Evolutionary conservation across 2,888 invertebrate species (phyloP), one percentile per base, ranked within the genome.

Genomic region (Tanytarsus gracilentus): DNA sequence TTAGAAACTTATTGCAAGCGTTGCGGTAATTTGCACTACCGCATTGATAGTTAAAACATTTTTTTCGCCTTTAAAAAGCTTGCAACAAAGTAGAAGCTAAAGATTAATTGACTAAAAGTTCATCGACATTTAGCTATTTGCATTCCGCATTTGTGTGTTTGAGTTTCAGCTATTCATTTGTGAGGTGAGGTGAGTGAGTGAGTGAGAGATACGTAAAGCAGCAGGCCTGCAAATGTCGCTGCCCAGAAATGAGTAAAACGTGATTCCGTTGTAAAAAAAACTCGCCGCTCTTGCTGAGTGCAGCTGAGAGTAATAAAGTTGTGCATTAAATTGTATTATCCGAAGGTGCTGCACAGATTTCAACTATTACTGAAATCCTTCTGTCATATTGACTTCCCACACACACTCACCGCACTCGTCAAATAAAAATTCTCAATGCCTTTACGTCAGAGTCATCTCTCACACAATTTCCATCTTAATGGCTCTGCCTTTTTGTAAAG

Each of bases 121-220:
- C 55, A 55, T 55, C 40, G 55, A 55, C 55, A 55, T 55, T 55
- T 55, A 21, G n/a, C 44, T 53, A 55, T 55, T 55, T 55, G 55
- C 55, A 55, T 55, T 55, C 55, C 36, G 40, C 36, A 51, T 51
- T 51, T 14, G 23, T 51, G 55, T 39, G 16, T 33, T 33, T 55
- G 25, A 40, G 40, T 55, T 55, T 55, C 40, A 55, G 55, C 55
- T 55, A 55, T 55, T 44, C 44, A 18, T 23, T 44, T 44, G 44
- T 18, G 11, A 44, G 44, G 18, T 9, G 9, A n/a, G 9, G 44
- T 23, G 44, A 44, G 23, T 23, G 21, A 16, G 23, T 18, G 40
- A 40, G 21, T 18, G 40, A 40, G 18, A 40, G 14, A 16, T 44
- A 18, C 44, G n/a, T 18, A 23, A n/a, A n/a, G n/a, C n/a, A n/a